Evolutionary conservation across 1,140 invertebrate genomes (phyloP), one percentile per base, ranked within the genome.

Genomic region (Metaphire vulgaris): DNA sequence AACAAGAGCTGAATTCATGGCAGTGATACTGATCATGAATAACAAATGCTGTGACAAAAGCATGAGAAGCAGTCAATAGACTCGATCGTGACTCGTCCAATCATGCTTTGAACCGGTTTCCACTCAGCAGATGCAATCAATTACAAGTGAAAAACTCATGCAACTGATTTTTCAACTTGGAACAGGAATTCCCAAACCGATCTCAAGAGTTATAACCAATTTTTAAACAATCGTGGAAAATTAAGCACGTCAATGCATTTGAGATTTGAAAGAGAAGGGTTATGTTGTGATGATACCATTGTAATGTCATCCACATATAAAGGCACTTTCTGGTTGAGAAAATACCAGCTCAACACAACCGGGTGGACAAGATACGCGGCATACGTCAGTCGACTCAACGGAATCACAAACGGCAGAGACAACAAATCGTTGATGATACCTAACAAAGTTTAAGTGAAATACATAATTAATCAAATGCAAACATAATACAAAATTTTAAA

Each of bases 341-440:
- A 81, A 73, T 83, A 84, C 34, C 78, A 72, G 66, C 83, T 82
- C 76, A 87, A 82, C 70, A 88, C 78, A 16, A 87, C 80, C 1
- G 87, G 83, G 87, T 97, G 94, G 16, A 96, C 89, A 31, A 97
- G 89, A 84, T 96, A 97, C 12, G 93, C 92, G 83, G 92, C 92
- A 85, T 95, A 97, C 0, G 94, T 95, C 41, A 97, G 89, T 72
- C 94, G 89, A 79, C 92, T 93, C n/a, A 96, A 87, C 0, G 94
- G 94, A 79, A 94, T 89, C 65, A 94, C 89, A 0, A 91, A 89
- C 64, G 90, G 89, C 84, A 92, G 92, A 0, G 92, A 94, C 28
- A 97, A 87, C 29, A 94, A 85, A 0, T 88, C 89, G 73, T 91
- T 89, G 29, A 93, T 91, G 33, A 88, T 82, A 77, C 89, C 91